phyloP scores from a whole-genome alignment of 2,113 vertebrate genomes.

The Actenoides lindsayi region DNA sequence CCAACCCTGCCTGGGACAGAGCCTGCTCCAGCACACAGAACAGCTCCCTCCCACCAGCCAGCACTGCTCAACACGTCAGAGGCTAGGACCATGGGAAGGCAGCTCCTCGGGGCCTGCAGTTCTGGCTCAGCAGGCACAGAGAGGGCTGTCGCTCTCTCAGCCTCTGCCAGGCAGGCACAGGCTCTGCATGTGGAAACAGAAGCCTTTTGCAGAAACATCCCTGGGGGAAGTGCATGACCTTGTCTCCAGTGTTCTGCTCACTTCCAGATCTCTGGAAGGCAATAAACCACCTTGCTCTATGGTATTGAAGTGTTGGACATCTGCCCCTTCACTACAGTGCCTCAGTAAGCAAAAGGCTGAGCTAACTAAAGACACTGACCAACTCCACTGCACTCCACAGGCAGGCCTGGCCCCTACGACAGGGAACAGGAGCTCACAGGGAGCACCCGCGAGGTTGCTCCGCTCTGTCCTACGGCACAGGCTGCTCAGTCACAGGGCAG shows the following conservation, averaged over 20 bases:
- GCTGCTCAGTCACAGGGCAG: neutral
- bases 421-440: neutral
- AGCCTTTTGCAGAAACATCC: neutral
- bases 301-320: neutral
- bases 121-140: neutral
- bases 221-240: neutral
- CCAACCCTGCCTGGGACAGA: neutral
- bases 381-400: neutral
- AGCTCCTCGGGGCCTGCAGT: neutral
- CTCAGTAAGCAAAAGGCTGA: neutral
- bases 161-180: neutral
- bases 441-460: neutral
- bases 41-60: neutral
- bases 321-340: neutral
- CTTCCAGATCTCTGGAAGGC: neutral
- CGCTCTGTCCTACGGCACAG: slow-evolving; percentile 18
- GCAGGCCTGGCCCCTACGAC: neutral
- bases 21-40: neutral
- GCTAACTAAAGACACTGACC: neutral
- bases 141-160: neutral
- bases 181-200: neutral
- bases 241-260: neutral
- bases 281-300: neutral
- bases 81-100: neutral
- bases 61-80: neutral